phyloP scores from a whole-genome alignment of 2,113 vertebrate species.

The Podarcis cretensis region DNA sequence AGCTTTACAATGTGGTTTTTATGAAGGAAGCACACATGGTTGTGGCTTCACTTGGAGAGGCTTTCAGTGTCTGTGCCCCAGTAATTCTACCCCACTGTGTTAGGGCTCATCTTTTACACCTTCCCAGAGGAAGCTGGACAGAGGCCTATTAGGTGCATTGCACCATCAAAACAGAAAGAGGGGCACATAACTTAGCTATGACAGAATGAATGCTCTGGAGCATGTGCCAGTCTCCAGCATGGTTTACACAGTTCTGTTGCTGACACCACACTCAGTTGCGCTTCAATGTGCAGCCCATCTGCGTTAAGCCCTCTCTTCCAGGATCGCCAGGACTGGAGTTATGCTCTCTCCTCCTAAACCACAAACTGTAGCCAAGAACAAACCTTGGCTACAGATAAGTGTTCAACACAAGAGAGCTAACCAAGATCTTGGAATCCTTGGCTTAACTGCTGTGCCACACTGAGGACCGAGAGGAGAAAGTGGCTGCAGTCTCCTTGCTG shows the following conservation, averaged over 20 bases:
- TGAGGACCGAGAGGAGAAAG: too few species aligned
- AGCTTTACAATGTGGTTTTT: slow-evolving; percentile 48
- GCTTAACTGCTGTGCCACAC: too few species aligned
- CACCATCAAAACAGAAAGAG: background rate
- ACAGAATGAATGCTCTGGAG: background rate
- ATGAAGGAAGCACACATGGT: slow-evolving; percentile 26
- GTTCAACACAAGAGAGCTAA: too few species aligned
- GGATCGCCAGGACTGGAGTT: too few species aligned
- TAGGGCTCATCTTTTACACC: background rate
- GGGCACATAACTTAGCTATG: background rate
- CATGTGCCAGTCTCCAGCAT: background rate
- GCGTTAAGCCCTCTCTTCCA: too few species aligned
- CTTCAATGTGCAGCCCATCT: background rate
- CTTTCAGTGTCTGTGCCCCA: slow-evolving; percentile 22
- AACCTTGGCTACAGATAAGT: too few species aligned
- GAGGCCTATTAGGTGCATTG: background rate
- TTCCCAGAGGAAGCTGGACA: background rate
- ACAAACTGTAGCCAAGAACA: too few species aligned
- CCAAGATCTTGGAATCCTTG: too few species aligned
- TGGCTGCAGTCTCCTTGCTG: too few species aligned
- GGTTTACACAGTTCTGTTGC: background rate
- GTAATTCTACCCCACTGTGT: background rate
- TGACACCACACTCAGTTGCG: background rate
- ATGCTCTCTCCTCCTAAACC: too few species aligned
- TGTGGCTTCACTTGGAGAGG: slow-evolving; percentile 29